Base-by-base conservation (phyloP, 1,140 invertebrate genomes). In the Drosophila equinoxialis region DNA sequence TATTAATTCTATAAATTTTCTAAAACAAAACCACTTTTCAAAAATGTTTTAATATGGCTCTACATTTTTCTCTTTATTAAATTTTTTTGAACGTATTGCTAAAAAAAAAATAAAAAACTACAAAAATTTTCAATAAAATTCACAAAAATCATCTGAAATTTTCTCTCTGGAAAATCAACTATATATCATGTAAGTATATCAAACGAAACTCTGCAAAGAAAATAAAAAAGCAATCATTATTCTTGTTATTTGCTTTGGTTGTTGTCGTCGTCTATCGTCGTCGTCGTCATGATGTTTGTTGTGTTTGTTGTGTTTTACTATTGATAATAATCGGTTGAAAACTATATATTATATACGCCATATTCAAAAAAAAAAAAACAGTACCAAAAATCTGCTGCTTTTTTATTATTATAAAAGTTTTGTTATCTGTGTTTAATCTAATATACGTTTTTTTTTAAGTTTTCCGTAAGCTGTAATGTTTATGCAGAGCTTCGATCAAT, bases 61-160 rank as follows among this genome's bases (percentile, higher is more conserved):
- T 89, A 89, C 68, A 89, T 89, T 89, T 89, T 89, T 89, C 84
- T 89, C 84, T 89, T 89, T 89, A 89, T 89, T 89, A 84, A 78
- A 23, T 51, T 51, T 84, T 84, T 87, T 89, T 89, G 48, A 87
- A 89, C 84, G 84, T 89, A 89, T 89, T 85, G 84, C 84, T 89
- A 87, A 83, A 87, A 30, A 30, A 30, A 30, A 48, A 55, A 69
- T 58, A 63, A 58, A 73, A 69, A 66, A 33, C 42, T 57, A 72
- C 65, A 39, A 81, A 68, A 81, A 79, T 71, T 74, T 48, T 62
- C 65, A 81, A 73, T 68, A 82, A 71, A 82, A 81, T 74, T 76
- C 45, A 81, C 42, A 60, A 67, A 78, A 82, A 65, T 74, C 48
- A 79, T 48, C 39, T 57, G 48, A 65, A 74, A 80, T 80, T 71